Evolutionary conservation across 2,888 invertebrate species (phyloP).

Genomic region (Nycteola revayana): DNA sequence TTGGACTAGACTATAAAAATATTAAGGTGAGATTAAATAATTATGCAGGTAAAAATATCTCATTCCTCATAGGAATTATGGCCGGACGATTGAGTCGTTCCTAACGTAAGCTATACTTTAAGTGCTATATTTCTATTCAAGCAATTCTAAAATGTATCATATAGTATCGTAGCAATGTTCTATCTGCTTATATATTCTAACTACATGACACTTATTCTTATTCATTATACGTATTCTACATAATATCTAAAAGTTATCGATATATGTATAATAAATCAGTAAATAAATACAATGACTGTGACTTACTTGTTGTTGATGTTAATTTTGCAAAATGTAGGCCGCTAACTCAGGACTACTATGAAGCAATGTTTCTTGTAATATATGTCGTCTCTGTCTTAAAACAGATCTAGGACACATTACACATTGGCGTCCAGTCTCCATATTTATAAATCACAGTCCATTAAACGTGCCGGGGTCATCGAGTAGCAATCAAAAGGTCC

Average conservation of each 20-base stretch:
- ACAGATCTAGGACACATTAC: conserved; percentile 8
- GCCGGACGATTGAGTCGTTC: conserved; percentile 11
- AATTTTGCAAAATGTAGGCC: conserved; percentile 4
- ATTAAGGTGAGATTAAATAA: conserved; percentile 9
- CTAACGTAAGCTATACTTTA: conserved; percentile 11
- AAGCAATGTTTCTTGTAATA: conserved; percentile 8
- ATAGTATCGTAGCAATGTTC: conserved; percentile 7
- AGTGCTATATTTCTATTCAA: conserved; percentile 8
- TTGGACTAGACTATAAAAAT: conserved; percentile 9
- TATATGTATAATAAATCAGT: conserved; percentile 8
- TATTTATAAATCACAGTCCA: conserved; percentile 3
- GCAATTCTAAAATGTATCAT: conserved; percentile 8
- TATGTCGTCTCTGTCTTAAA: conserved; percentile 10
- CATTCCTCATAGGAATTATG: conserved; percentile 11
- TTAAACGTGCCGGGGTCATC: conserved; percentile 3
- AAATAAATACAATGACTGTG: conserved; percentile 10
- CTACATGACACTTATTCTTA: conserved; percentile 8
- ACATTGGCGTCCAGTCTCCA: conserved; percentile 4
- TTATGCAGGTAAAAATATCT: conserved; percentile 9
- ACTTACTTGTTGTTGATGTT: conserved; percentile 4
- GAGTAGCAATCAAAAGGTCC: conserved; percentile 4
- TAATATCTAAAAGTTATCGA: conserved; percentile 10
- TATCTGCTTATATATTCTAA: conserved; percentile 6
- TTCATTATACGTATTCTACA: conserved; percentile 10
- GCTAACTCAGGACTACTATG: conserved; percentile 9